Base-by-base conservation (phyloP, 2,797 vertebrate species). In the Hybognathus amarus region DNA sequence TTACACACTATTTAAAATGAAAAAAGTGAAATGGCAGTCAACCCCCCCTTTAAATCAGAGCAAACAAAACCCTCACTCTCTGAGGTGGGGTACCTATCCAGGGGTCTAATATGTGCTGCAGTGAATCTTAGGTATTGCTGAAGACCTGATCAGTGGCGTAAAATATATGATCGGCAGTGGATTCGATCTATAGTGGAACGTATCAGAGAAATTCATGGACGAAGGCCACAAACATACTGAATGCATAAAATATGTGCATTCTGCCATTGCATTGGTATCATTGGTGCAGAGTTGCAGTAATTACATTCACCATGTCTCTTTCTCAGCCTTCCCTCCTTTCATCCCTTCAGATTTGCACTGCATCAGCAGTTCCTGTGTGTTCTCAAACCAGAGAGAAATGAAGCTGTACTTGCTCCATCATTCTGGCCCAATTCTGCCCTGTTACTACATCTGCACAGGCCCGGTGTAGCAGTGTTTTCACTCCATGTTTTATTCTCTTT, bases 351-450 rank as follows among this genome's bases (percentile, higher is more conserved):
- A 69, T 81, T 80, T 79, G 54, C 63, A 45, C 69, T 17, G 68
- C 75, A 71, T 83, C 82, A 83, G 61, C 80, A 78, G 56, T 85
- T 83, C 66, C n/a, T 70, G 36, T 73, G 52, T 54, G 33, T 64
- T 76, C 79, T 82, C 38, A 45, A 50, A 83, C 52, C 66, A 69
- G 74, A 59, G 50, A 69, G 81, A 83, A 83, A 69, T 68, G 1
- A 83, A 70, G 40, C 75, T 38, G 40, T 17, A 38, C 67, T 78
- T 83, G 67, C 67, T 83, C 75, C 42, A 71, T 78, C 75, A 83
- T 83, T 78, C 42, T 78, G 75, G 27, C 76, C 82, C 67, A 83
- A 18, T 64, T 71, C 82, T 78, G 67, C 82, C 30, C 67, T 38
- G 40, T 47, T 70, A 45, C 52, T 30, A 56, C 82, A 33, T 77